Evolutionary conservation across 2,888 invertebrate species (phyloP), one percentile per base, ranked within the genome.

Genomic region (Agrochola circellaris): DNA sequence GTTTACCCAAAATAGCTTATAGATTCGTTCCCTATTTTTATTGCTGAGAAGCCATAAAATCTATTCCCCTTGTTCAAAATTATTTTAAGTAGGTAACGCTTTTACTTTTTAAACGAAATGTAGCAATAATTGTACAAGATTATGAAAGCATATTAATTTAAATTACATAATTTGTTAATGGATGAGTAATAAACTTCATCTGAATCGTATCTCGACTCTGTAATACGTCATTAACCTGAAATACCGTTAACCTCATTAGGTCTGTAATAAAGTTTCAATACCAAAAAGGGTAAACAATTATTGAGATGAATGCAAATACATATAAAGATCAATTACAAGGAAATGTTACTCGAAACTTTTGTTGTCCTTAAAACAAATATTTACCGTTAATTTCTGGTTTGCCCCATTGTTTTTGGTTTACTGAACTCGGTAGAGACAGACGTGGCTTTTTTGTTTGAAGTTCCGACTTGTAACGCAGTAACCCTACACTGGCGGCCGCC

Each of bases 361-460:
- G 79, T 85, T 81, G 75, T 82, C 60, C 70, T 74, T 74, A 20
- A 82, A 88, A 89, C 77, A 82, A 87, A 83, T 83, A 86, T 85
- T 82, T 87, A 90, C 92, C 89, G 92, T 91, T 91, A 86, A 84
- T 89, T 89, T 85, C 87, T 90, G 89, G 89, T 88, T 88, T 87
- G 88, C 87, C 87, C 90, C 86, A 93, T 93, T 93, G 92, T 93
- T 92, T 92, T 89, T 92, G 89, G 91, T 93, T 91, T 92, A 91
- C 89, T 92, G 93, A 94, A 94, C 93, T 92, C 89, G 51, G 78
- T 76, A 77, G 86, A 88, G 86, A 79, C 77, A 87, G 83, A 81
- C 81, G 77, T 82, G 82, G 82, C 73, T 84, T 93, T 91, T 91
- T 92, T 91, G 88, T 92, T 84, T 89, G 77, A 88, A 89, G 89